Base-by-base conservation (phyloP, 1,140 invertebrate species). In the Panagrolaimus sp. region DNA sequence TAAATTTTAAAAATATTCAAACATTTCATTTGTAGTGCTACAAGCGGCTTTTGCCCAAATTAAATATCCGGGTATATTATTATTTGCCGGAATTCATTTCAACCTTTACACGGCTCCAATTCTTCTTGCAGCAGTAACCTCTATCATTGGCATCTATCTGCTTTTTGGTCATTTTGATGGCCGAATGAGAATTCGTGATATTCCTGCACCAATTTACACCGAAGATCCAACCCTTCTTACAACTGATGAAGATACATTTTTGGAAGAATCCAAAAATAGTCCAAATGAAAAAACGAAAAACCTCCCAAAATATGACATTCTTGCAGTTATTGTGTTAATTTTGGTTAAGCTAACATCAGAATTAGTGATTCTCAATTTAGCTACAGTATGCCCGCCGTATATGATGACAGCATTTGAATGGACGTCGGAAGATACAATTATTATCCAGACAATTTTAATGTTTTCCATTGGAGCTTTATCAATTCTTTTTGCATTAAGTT, bases 401-500 rank as follows among this genome's bases (percentile, higher is more conserved):
- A 63, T 45, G 16, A 78, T 79, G 73, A 75, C 69, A 27, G 76
- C 65, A 9, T 77, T 80, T 67, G 48, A 67, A 53, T 77, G 77
- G 75, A 62, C 68, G 25, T n/a, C 47, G 9, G 42, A 62, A 1
- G 27, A 76, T 31, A 48, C 78, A 27, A 78, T 76, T 25, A 31
- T 76, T 20, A 74, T 74, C 31, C 66, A 65, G 9, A 79, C 78
- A 11, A 27, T 76, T 43, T 48, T 66, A n/a, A 62, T 76, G 72
- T 38, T 42, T 47, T 45, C 74, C 20, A 67, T 77, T 44, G 76
- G 78, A 31, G 31, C 77, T 14, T 25, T 77, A 20, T 42, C 66
- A 25, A 71, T 80, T 47, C 23, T 70, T 25, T 72, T 79, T 65
- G 75, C 81, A 44, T 51, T 69, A 20, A 45, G 62, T 25, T 77